Evolutionary conservation across 2,797 vertebrate species (phyloP), one percentile per base, ranked within the genome.

Genomic region (Neoniphon sammara): DNA sequence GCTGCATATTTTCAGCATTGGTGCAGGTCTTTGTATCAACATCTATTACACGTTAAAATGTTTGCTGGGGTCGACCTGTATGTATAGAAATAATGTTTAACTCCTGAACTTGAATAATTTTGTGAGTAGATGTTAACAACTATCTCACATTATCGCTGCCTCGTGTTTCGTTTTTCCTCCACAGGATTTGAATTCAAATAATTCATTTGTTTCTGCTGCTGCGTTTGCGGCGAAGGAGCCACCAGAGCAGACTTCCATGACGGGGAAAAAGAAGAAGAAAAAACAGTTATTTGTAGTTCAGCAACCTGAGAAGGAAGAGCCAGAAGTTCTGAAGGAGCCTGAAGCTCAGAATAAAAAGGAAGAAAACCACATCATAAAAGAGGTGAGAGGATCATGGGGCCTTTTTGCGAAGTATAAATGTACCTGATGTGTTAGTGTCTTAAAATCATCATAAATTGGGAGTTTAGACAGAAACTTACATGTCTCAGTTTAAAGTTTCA

Each of bases 141-240:
- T n/a, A n/a, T n/a, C n/a, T n/a, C n/a, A n/a, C n/a, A n/a, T n/a
- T n/a, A n/a, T n/a, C n/a, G n/a, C 50, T n/a, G 2, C 47, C 21
- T 14, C 67, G 27, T 66, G 0, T 78, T 66, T 39, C 3, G 8
- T 68, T 36, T 44, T 46, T 64, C 30, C 77, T 25, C 31, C 7
- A 56, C 78, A 94, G 93, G 85, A 85, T 71, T 82, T 91, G 63
- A 78, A 91, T 70, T 89, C 92, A 80, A 91, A 84, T 73, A 86
- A 89, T 84, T 89, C 85, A 59, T 73, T 80, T 64, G 57, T 86
- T 63, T 78, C 82, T 58, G 83, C 82, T 23, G 68, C 86, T 59
- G 77, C 92, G 63, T 73, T 59, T 42, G 77, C 52, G 11, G 81
- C 82, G 0, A 80, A 88, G 47, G 86, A 86, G 61, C 82, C 58